Evolutionary conservation across 2,113 vertebrate species (phyloP).

Genomic region (Dermatemys mawii): DNA sequence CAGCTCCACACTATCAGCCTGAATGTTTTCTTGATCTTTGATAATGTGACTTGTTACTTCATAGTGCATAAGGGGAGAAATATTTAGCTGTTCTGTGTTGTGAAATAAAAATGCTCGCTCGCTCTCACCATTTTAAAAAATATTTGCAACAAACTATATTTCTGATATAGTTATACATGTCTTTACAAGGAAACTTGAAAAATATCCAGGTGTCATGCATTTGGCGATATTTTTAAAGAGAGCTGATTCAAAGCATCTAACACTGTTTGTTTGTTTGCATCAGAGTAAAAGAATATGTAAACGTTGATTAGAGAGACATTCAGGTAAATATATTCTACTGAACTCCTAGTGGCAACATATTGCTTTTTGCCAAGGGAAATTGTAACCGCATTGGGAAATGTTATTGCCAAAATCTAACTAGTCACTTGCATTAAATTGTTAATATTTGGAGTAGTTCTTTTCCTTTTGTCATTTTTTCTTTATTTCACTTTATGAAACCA

Average conservation of each 20-base stretch:
- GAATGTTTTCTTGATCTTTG: neutral
- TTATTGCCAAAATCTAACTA: neutral
- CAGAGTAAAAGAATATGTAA: constrained; percentile 22
- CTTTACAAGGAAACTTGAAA: neutral
- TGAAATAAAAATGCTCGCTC: neutral
- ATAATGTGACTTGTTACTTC: neutral
- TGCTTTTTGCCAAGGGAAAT: neutral
- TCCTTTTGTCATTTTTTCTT: neutral
- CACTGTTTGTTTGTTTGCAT: constrained; percentile 42
- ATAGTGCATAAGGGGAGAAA: neutral
- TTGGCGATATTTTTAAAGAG: constrained; percentile 15
- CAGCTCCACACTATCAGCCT: neutral
- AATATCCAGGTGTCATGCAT: neutral
- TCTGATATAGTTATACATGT: neutral
- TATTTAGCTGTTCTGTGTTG: neutral
- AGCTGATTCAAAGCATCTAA: constrained; percentile 16
- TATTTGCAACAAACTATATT: neutral
- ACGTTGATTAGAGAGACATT: neutral
- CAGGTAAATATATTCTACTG: neutral
- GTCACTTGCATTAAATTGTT: neutral
- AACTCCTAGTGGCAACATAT: neutral
- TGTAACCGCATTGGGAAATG: neutral
- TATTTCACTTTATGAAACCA: neutral
- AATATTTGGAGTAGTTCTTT: neutral
- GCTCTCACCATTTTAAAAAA: neutral